Percentiles rank a stretch among this genome's conserved stretches.
phyloP scores from a whole-genome alignment of 2,113 vertebrate species.

The Actenoides lindsayi region DNA sequence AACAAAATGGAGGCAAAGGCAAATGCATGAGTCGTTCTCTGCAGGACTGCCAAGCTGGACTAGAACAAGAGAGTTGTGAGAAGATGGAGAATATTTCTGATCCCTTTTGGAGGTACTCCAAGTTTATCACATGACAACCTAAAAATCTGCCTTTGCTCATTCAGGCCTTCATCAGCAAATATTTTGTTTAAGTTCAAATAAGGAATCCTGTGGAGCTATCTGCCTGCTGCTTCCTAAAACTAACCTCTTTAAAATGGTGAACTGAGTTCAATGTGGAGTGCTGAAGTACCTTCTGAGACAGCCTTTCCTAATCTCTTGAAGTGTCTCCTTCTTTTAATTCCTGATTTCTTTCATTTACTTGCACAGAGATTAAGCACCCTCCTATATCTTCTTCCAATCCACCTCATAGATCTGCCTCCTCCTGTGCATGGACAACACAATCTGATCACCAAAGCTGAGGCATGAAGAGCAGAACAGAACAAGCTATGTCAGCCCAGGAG shows the following conservation, averaged over 20 bases:
- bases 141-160: neutral
- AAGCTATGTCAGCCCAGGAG: neutral
- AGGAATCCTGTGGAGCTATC: neutral
- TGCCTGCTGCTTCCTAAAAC: neutral
- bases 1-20: accelerated
- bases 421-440: constrained; percentile 66
- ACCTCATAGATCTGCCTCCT: constrained; percentile 71
- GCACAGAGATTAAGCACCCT: neutral
- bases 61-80: neutral
- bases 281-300: constrained; percentile 46
- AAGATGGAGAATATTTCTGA: neutral
- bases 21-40: accelerated
- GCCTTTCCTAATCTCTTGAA: constrained; percentile 70
- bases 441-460: constrained; percentile 44
- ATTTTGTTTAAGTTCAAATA: neutral
- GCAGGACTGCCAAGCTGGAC: neutral
- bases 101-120: neutral
- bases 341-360: constrained; percentile 47
- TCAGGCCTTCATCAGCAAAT: neutral
- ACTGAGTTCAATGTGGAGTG: neutral
- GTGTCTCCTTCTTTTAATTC: constrained; percentile 76
- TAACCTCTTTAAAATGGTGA: neutral
- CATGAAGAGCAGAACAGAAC: neutral
- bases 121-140: neutral
- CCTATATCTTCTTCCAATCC: neutral